These are phyloP conservation scores for Macrostomum lignano DNA, from an alignment of 1,140 invertebrate genomes.

Conservation along the genomic window DNA sequence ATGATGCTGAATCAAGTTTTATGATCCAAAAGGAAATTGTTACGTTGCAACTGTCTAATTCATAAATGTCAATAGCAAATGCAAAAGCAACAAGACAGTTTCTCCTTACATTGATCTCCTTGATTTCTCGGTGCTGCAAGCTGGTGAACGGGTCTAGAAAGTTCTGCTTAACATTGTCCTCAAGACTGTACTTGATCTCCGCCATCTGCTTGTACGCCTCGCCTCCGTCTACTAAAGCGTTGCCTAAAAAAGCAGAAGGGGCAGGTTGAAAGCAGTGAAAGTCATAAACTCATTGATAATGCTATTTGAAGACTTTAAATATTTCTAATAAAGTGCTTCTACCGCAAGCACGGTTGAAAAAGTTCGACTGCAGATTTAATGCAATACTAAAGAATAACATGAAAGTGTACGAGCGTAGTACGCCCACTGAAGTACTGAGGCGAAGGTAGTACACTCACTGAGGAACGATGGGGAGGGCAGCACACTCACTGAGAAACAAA, in stretches of 20 bases:
- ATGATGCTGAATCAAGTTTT: conserved; percentile 47
- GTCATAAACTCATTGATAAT: not conserved
- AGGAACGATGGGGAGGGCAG: too few species aligned
- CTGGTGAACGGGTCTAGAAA: conserved; percentile 88
- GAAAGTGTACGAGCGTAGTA: too few species aligned
- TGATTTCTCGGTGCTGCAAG: conserved; percentile 83
- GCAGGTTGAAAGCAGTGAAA: not conserved
- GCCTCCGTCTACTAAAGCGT: conserved; percentile 66
- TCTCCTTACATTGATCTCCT: conserved; percentile 76
- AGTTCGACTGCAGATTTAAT: too few species aligned
- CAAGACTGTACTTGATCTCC: conserved; percentile 87
- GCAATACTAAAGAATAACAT: too few species aligned
- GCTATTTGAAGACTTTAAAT: not conserved
- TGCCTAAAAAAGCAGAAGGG: conserved; percentile 30
- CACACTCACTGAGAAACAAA: too few species aligned
- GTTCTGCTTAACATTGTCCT: conserved; percentile 97
- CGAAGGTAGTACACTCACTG: too few species aligned
- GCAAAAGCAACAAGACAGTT: conserved; percentile 1
- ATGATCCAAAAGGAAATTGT: conserved; percentile 6
- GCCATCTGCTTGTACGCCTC: conserved; percentile 89
- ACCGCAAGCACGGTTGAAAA: too few species aligned
- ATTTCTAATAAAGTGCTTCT: too few species aligned
- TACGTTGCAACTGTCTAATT: conserved; percentile 6
- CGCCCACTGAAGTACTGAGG: too few species aligned
- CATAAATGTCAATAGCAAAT: conserved; percentile 2